Conservation (phyloP, 2,888 invertebrate genomes). For the Cheilosia soror region DNA sequence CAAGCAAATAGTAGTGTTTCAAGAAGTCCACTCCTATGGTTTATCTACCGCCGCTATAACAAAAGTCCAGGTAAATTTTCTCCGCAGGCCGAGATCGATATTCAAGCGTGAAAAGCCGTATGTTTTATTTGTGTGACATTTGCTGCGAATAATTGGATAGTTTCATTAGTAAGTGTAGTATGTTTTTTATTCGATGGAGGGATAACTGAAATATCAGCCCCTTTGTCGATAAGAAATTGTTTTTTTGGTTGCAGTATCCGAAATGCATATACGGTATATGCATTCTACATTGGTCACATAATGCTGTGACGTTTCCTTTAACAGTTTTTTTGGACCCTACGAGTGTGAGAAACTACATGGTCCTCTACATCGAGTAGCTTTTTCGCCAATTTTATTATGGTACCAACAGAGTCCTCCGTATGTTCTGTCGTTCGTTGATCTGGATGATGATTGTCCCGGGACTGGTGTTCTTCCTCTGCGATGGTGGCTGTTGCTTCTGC, state of each 20-base stretch:
- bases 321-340: background rate
- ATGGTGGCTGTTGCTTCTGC: background rate
- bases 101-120: slow-evolving; percentile 48
- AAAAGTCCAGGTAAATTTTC: slow-evolving; percentile 75
- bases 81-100: slow-evolving; percentile 73
- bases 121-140: slow-evolving; percentile 52
- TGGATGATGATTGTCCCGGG: background rate
- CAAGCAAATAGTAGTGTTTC: slow-evolving; percentile 46
- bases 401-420: background rate
- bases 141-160: slow-evolving; percentile 44
- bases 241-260: background rate
- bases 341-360: background rate
- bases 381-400: background rate
- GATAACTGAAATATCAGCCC: slow-evolving; percentile 25
- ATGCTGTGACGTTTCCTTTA: background rate
- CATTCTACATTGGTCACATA: background rate
- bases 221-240: background rate
- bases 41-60: slow-evolving; percentile 74
- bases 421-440: background rate
- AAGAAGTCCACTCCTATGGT: slow-evolving; percentile 76
- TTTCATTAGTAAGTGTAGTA: slow-evolving; percentile 6
- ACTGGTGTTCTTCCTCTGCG: background rate
- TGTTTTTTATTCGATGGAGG: background rate
- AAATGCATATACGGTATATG: background rate
- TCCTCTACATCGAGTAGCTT: background rate